Percentiles rank a stretch among this genome's conserved stretches.
These are phyloP conservation scores for Chromis chromis DNA, from an alignment of 2,797 vertebrate species.

Conservation along the genomic window DNA sequence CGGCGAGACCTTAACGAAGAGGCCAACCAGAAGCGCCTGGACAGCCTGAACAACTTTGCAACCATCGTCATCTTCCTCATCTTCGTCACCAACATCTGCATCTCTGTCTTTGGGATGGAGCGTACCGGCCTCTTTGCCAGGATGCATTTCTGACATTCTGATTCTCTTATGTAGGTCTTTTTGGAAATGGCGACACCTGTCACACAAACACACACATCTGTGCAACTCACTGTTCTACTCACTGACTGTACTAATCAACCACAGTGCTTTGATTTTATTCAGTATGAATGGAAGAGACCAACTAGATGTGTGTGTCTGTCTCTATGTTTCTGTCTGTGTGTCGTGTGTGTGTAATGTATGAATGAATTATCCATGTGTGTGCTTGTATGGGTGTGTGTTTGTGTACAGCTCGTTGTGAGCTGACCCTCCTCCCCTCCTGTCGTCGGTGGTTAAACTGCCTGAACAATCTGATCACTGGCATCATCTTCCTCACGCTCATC, in stretches of 20 bases:
- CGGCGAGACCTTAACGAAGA: constrained; percentile 89
- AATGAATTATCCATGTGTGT: neutral
- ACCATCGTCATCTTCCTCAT: constrained; percentile 90
- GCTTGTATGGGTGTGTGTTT: constrained; percentile 29
- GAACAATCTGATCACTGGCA: constrained; percentile 75
- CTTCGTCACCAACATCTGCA: constrained; percentile 92
- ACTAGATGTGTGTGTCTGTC: constrained; percentile 57
- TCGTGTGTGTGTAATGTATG: constrained; percentile 17
- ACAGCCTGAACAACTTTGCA: constrained; percentile 88
- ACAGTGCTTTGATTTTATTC: constrained; percentile 29
- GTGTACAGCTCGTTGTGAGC: constrained; percentile 70
- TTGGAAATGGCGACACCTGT: neutral
- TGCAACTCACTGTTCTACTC: constrained; percentile 49
- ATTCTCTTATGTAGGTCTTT: neutral
- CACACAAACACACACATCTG: constrained; percentile 9
- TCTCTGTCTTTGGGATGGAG: constrained; percentile 92
- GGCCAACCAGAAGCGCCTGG: constrained; percentile 87
- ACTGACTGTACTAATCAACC: constrained; percentile 64
- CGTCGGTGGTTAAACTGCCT: constrained; percentile 77
- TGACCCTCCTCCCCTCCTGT: constrained; percentile 65
- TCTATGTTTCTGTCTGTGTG: constrained; percentile 48
- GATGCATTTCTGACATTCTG: constrained; percentile 77
- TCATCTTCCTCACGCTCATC: constrained; percentile 76
- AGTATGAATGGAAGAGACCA: constrained; percentile 61
- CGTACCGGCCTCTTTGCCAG: constrained; percentile 87